Conservation (phyloP, 2,888 invertebrate species). For the Laothoe populi region DNA sequence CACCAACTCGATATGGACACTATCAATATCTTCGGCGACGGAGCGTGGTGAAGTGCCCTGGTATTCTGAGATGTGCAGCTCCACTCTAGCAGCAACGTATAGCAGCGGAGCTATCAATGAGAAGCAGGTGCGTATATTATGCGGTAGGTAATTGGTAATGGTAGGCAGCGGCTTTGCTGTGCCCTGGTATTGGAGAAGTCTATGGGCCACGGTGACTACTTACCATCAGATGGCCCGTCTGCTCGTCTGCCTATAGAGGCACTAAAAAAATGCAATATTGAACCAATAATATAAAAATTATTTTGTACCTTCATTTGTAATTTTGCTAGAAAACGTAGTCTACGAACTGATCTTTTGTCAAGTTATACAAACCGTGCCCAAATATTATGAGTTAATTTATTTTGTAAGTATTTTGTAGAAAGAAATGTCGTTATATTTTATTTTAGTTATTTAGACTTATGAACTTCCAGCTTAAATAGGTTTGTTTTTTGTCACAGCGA, state of each 20-base stretch:
- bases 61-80: conserved; percentile 99
- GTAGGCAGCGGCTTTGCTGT: too few species aligned
- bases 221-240: too few species aligned
- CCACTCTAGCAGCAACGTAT: conserved; percentile 98
- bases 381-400: neutral
- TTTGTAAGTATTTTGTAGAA: neutral
- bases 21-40: conserved; percentile 97
- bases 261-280: too few species aligned
- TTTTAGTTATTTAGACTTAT: conserved; percentile 1
- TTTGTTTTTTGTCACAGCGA: neutral
- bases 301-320: too few species aligned
- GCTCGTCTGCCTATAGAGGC: too few species aligned
- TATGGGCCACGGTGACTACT: too few species aligned
- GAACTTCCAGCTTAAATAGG: neutral
- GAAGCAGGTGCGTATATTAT: conserved; percentile 86
- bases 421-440: neutral
- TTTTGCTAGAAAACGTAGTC: neutral
- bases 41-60: conserved; percentile 96
- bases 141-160: too few species aligned
- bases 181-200: too few species aligned
- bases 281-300: too few species aligned
- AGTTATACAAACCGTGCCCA: neutral
- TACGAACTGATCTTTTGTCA: neutral
- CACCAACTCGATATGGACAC: conserved; percentile 99
- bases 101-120: conserved; percentile 97